Conservation (phyloP, 2,888 invertebrate genomes). For the Cantharis rufa region DNA sequence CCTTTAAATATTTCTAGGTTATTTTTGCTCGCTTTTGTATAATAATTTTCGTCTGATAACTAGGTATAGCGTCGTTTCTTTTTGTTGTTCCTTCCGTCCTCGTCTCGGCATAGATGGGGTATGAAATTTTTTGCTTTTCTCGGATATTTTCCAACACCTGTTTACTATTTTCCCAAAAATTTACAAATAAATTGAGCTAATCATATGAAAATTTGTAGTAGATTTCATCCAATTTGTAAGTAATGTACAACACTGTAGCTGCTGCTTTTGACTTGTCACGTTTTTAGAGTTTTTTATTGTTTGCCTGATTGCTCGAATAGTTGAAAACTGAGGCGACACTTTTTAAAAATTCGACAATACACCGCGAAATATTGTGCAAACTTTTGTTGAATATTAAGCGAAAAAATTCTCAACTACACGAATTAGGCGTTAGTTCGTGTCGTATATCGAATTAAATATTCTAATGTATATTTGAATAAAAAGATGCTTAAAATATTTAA, state of each 20-base stretch:
- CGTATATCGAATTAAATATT: not conserved
- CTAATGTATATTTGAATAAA: not conserved
- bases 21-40: constrained; percentile 6
- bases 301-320: constrained; percentile 21
- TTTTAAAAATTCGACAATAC: constrained; percentile 3
- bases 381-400: constrained; percentile 6
- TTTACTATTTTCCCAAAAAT: constrained; percentile 27
- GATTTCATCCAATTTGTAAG: constrained; percentile 29
- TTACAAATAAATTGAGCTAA: constrained; percentile 33
- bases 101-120: not conserved
- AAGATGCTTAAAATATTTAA: not conserved
- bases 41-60: not conserved
- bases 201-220: constrained; percentile 31
- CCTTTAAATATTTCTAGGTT: constrained; percentile 18
- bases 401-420: constrained; percentile 3
- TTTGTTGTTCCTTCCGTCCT: not conserved
- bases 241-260: constrained; percentile 25
- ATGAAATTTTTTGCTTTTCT: not conserved
- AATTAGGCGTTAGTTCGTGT: not conserved
- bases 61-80: not conserved
- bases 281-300: constrained; percentile 26
- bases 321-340: constrained; percentile 19
- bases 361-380: constrained; percentile 1
- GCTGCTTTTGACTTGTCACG: constrained; percentile 33
- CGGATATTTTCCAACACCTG: constrained; percentile 30